These are phyloP conservation scores for Athripsodes cinereus DNA, from an alignment of 2,888 invertebrate genomes.

Conservation along the genomic window DNA sequence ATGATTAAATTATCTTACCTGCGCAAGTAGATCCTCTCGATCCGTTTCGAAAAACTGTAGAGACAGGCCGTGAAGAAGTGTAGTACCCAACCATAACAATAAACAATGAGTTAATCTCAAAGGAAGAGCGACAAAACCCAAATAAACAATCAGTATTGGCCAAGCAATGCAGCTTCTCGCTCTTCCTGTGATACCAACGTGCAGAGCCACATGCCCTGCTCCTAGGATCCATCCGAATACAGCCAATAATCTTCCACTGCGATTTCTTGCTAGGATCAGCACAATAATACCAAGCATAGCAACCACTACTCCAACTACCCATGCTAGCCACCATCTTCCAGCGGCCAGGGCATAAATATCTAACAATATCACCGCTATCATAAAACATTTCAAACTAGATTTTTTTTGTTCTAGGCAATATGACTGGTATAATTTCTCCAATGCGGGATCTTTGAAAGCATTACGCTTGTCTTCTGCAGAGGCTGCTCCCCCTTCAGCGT, in stretches of 20 bases:
- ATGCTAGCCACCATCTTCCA: conserved; percentile 44
- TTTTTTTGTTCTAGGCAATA: conserved; percentile 68
- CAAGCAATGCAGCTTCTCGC: conserved; percentile 64
- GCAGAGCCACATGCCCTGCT: conserved; percentile 35
- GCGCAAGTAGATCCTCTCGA: conserved; percentile 18
- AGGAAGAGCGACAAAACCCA: conserved; percentile 68
- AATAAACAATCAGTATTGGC: conserved; percentile 64
- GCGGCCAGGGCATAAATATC: conserved; percentile 55
- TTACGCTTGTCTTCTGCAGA: conserved; percentile 28
- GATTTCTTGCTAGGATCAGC: conserved; percentile 37
- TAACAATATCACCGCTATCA: conserved; percentile 60
- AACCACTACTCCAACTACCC: conserved; percentile 19
- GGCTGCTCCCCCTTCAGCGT: conserved; percentile 13
- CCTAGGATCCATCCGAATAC: conserved; percentile 33
- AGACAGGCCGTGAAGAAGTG: conserved; percentile 54
- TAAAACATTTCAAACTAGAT: conserved; percentile 63
- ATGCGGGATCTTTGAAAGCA: conserved; percentile 54
- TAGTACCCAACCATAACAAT: conserved; percentile 54
- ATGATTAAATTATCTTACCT: conserved; percentile 21
- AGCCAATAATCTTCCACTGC: conserved; percentile 35
- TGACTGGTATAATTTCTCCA: conserved; percentile 65
- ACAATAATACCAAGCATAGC: conserved; percentile 35
- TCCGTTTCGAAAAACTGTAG: conserved; percentile 31
- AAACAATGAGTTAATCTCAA: conserved; percentile 58
- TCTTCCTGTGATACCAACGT: conserved; percentile 49